Evolutionary conservation across 2,888 invertebrate species (phyloP), one percentile per base, ranked within the genome.

Genomic region (Gari tellinella): DNA sequence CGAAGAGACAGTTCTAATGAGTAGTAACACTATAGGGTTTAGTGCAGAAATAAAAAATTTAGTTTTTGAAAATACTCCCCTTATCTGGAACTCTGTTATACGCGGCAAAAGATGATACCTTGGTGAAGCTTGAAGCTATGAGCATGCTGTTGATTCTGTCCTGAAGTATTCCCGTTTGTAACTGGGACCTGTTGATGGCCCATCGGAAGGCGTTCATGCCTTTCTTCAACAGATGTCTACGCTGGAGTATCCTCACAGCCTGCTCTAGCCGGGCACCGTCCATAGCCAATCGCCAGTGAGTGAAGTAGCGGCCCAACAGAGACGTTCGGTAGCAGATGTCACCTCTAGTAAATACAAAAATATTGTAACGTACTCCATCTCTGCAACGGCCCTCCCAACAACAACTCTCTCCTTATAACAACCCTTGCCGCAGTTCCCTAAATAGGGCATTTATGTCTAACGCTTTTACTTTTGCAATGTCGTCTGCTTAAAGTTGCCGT

Each of bases 191-290:
- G 60, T 81, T 84, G 48, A 88, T 83, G n/a, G 88, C 85, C 86
- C 87, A 87, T 51, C 75, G 80, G 55, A 88, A 85, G 1, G 85
- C 88, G 31, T 83, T 81, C 70, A 88, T 74, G 2, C 87, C 87
- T 66, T 88, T 88, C 61, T 60, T 68, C 23, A 88, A 74, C 48
- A 82, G 74, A 61, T 86, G 86, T 37, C 72, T 68, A 12, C 81
- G 65, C 48, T 81, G 83, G 8, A 87, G 68, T 7, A 55, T 60
- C 7, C 48, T 72, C 3, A 87, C 86, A 8, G 67, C 68, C 5
- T 80, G 63, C 38, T 78, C 68, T 8, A 82, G 67, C 8, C 56
- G 61, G 1, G 69, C 68, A 3, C 83, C 73, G 12, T 68, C 64
- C 3, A 81, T 70, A 1, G 69, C 49, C 8, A 61, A 46, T 40